phyloP scores from a whole-genome alignment of 2,113 vertebrate species.

The Ageneiosus marmoratus region DNA sequence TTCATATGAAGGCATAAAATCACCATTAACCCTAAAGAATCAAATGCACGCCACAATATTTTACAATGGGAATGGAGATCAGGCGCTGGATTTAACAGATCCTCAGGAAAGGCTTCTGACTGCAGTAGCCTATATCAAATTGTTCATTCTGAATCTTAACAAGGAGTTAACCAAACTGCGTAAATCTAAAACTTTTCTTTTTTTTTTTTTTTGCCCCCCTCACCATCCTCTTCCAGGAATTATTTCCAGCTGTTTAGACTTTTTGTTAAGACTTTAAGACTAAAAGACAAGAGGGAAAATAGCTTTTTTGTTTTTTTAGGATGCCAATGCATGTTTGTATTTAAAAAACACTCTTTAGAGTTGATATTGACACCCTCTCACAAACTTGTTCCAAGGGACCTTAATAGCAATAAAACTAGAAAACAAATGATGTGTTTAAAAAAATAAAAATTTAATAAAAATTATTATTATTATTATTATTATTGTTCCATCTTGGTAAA shows the following conservation, averaged over 20 bases:
- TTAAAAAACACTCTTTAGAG: neutral
- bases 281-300: too few relatives aligned
- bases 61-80: neutral
- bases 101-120: neutral
- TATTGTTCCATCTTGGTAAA: too few relatives aligned
- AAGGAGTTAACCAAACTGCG: neutral
- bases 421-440: neutral
- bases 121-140: neutral
- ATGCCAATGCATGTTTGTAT: neutral
- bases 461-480: too few relatives aligned
- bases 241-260: neutral
- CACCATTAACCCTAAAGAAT: too few relatives aligned
- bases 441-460: too few relatives aligned
- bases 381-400: neutral
- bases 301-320: neutral
- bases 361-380: neutral
- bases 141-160: neutral
- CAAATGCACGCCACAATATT: neutral
- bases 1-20: neutral
- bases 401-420: neutral
- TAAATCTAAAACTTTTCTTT: neutral
- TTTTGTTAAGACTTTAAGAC: neutral
- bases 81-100: neutral
- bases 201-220: neutral
- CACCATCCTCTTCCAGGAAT: neutral